Conservation (phyloP, 1,140 invertebrate species). For the Apis florea region DNA sequence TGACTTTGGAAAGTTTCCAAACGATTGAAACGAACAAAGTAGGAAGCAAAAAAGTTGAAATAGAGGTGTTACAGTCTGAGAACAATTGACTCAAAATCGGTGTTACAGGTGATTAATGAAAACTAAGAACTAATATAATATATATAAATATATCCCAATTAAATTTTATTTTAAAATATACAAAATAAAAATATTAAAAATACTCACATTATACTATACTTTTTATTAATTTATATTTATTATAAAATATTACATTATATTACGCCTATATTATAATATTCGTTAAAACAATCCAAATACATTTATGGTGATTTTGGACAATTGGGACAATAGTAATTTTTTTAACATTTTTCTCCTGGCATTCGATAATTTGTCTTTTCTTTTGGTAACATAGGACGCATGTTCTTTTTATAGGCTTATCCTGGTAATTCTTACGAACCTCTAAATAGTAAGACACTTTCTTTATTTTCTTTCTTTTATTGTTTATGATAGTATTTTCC, state of each 20-base stretch:
- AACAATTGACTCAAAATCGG: slow-evolving; percentile 1
- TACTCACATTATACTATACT: slow-evolving; percentile 4
- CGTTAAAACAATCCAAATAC: too few species aligned
- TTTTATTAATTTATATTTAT: slow-evolving; percentile 22
- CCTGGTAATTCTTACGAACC: slow-evolving; percentile 8
- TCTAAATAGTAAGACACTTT: not conserved
- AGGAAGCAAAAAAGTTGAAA: too few species aligned
- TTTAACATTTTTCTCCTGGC: not conserved
- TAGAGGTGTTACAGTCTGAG: not conserved
- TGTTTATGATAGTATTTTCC: too few species aligned
- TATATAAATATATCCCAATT: too few species aligned
- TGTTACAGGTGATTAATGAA: too few species aligned
- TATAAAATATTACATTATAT: slow-evolving; percentile 27
- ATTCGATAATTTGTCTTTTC: not conserved
- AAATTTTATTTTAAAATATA: too few species aligned
- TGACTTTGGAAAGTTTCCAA: too few species aligned
- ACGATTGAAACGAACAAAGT: too few species aligned
- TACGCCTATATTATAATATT: not conserved
- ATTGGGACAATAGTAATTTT: not conserved
- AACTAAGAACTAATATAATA: too few species aligned
- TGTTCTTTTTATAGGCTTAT: slow-evolving; percentile 13
- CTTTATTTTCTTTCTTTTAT: not conserved
- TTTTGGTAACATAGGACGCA: not conserved
- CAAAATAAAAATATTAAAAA: slow-evolving; percentile 24
- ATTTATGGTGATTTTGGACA: too few species aligned